Conservation (phyloP, 2,888 invertebrate species). For the Steinernema hermaphroditum region DNA sequence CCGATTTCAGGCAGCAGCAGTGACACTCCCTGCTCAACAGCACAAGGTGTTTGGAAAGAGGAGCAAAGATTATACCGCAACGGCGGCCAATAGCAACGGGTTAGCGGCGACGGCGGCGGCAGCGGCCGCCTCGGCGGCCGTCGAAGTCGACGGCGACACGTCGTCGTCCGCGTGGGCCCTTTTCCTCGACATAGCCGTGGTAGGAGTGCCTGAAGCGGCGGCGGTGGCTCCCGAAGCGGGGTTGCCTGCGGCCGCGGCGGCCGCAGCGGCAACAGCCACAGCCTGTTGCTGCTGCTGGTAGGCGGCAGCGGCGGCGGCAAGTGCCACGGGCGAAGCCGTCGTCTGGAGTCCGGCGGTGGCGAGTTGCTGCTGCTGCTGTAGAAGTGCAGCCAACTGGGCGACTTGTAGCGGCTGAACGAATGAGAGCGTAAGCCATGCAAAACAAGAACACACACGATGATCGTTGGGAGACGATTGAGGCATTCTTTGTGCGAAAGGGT, state of each 20-base stretch:
- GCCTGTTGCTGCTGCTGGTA: conserved; percentile 41
- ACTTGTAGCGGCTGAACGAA: conserved; percentile 49
- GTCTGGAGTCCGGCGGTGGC: conserved; percentile 49
- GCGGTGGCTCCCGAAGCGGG: conserved; percentile 34
- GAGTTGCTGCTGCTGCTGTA: conserved; percentile 54
- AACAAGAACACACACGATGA: conserved; percentile 20
- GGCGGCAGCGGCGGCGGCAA: conserved; percentile 28
- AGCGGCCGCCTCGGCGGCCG: conserved; percentile 24
- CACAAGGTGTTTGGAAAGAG: neutral
- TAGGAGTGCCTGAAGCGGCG: conserved; percentile 29
- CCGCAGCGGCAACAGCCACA: conserved; percentile 36
- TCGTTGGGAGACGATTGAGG: neutral
- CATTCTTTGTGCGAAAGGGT: neutral
- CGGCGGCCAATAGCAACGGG: conserved; percentile 21
- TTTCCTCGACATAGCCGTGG: conserved; percentile 21
- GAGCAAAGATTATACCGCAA: neutral
- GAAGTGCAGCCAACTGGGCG: conserved; percentile 54
- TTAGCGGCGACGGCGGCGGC: conserved; percentile 25
- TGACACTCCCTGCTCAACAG: neutral
- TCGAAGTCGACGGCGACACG: conserved; percentile 21
- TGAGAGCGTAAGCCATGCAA: conserved; percentile 29
- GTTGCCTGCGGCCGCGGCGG: conserved; percentile 32
- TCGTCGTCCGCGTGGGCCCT: conserved; percentile 13
- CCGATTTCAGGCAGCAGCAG: conserved; percentile 5
- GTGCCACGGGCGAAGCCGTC: conserved; percentile 38